Evolutionary conservation across 1,140 invertebrate genomes (phyloP).

Genomic region (Latrodectus geometricus): DNA sequence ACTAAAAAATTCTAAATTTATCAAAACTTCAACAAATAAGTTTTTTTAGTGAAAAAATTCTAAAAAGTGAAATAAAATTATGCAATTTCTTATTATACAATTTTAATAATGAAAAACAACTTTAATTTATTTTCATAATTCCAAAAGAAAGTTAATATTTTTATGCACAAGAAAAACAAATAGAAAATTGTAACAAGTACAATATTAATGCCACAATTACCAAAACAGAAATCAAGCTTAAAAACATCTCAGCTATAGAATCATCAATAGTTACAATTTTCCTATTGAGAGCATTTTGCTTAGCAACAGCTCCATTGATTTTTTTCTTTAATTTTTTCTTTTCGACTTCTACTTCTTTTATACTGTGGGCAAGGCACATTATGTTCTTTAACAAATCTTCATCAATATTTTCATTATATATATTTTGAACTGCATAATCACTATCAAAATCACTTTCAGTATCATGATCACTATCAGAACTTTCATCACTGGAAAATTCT

Average conservation of each 20-base stretch:
- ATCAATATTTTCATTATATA: not conserved
- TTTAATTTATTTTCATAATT: too few species aligned
- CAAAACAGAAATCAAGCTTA: constrained; percentile 11
- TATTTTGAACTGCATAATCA: not conserved
- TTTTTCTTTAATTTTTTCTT: constrained; percentile 36
- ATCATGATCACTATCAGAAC: constrained; percentile 40
- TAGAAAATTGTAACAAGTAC: too few species aligned
- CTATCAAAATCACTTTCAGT: constrained; percentile 37
- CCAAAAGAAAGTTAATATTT: too few species aligned
- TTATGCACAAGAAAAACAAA: too few species aligned
- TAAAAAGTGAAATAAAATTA: too few species aligned
- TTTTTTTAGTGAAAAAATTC: too few species aligned
- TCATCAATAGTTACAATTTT: constrained; percentile 35
- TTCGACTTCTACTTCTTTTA: constrained; percentile 21
- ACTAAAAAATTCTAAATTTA: too few species aligned
- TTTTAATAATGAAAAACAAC: too few species aligned
- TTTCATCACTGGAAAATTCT: constrained; percentile 46
- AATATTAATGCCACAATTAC: not conserved
- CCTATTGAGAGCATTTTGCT: constrained; percentile 4
- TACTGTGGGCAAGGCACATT: not conserved
- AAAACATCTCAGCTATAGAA: not conserved
- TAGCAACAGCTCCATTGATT: not conserved
- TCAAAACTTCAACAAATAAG: too few species aligned
- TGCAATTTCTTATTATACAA: too few species aligned
- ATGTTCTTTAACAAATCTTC: constrained; percentile 20